A percentile compares a stretch with the other conserved stretches of the same genome.
phyloP scores from a whole-genome alignment of 2,888 invertebrate species.

The Parthenolecanium corni region DNA sequence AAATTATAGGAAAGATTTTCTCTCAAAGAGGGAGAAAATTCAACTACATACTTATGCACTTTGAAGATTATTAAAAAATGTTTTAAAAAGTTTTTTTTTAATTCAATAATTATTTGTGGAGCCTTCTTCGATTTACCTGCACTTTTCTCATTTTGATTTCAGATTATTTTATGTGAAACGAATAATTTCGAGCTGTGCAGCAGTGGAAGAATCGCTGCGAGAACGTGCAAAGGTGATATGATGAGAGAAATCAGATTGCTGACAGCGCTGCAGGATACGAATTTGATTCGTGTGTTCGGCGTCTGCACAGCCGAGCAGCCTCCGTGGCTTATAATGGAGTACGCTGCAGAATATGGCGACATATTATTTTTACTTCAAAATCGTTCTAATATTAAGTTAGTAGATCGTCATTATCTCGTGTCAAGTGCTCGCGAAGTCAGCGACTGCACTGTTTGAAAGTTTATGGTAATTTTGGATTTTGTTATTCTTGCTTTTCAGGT shows the following conservation, averaged over 20 bases:
- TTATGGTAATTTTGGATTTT: too few species aligned
- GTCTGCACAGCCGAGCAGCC: constrained; percentile 50
- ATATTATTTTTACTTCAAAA: constrained; percentile 52
- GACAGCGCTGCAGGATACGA: constrained; percentile 53
- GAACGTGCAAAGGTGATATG: constrained; percentile 42
- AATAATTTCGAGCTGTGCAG: constrained; percentile 43
- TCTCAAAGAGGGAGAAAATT: too few species aligned
- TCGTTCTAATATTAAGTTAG: constrained; percentile 34
- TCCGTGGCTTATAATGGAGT: constrained; percentile 59
- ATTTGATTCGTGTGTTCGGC: constrained; percentile 51
- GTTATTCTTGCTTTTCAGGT: constrained; percentile 41
- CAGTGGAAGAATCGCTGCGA: constrained; percentile 45
- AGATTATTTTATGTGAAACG: constrained; percentile 48
- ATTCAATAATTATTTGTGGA: too few species aligned
- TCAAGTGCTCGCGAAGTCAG: too few species aligned
- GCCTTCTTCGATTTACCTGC: too few species aligned
- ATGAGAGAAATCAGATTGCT: constrained; percentile 56
- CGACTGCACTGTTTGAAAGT: too few species aligned
- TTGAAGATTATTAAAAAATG: too few species aligned
- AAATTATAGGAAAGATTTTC: too few species aligned
- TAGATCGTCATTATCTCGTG: constrained; percentile 4
- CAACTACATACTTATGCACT: too few species aligned
- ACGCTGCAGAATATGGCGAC: constrained; percentile 58
- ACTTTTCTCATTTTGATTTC: constrained; percentile 34
- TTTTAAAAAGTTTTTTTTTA: too few species aligned